These are phyloP conservation scores for Cephonodes hylas DNA, from an alignment of 2,888 invertebrate species.

Conservation along the genomic window DNA sequence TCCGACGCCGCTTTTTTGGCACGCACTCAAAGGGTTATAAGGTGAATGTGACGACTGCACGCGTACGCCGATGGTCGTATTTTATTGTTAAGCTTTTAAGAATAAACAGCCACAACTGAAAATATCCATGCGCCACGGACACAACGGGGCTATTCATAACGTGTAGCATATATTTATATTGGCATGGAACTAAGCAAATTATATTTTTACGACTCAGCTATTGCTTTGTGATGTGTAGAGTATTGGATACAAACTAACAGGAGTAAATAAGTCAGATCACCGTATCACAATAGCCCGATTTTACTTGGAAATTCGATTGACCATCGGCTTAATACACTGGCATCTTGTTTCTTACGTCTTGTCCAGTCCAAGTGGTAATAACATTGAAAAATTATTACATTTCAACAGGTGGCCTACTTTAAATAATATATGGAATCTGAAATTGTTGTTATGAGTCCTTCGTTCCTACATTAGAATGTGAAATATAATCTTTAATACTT, in stretches of 20 bases:
- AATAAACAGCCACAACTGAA: not conserved
- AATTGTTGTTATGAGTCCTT: not conserved
- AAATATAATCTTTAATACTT: not conserved
- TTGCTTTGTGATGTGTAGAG: constrained; percentile 16
- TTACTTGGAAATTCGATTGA: constrained; percentile 57
- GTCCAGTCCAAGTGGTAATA: not conserved
- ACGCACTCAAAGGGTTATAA: constrained; percentile 71
- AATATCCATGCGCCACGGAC: not conserved
- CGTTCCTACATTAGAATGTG: not conserved
- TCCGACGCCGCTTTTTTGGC: constrained; percentile 67
- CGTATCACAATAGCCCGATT: constrained; percentile 52
- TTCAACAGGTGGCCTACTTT: not conserved
- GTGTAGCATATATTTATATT: not conserved
- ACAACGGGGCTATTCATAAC: not conserved
- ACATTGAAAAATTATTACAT: not conserved
- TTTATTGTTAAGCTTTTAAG: constrained; percentile 32
- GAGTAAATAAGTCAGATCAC: constrained; percentile 40
- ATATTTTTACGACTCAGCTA: not conserved
- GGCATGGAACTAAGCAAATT: not conserved
- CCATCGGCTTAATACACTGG: constrained; percentile 22
- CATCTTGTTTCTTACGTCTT: constrained; percentile 37
- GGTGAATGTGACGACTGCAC: constrained; percentile 65
- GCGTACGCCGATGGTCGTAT: constrained; percentile 38
- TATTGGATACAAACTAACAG: constrained; percentile 24
- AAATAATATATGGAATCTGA: not conserved